Evolutionary conservation across 2,888 invertebrate species (phyloP).

Genomic region (Phaonia tiefii): DNA sequence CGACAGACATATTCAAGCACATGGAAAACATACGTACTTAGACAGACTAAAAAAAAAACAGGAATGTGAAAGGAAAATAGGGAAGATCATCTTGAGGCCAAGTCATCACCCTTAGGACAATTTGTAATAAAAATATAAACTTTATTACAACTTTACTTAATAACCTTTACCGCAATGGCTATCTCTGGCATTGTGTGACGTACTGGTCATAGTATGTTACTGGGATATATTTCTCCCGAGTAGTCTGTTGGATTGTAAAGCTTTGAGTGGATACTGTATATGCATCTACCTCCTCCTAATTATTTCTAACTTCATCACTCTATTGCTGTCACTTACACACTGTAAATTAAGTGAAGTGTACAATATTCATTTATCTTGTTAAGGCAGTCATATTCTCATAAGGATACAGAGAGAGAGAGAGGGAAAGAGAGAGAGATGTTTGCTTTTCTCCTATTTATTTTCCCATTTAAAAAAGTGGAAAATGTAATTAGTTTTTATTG

Average conservation of each 20-base stretch:
- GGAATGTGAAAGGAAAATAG: not conserved
- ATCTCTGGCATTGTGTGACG: not conserved
- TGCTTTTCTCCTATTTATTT: too few species aligned
- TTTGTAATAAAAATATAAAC: conserved; percentile 34
- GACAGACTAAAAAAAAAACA: not conserved
- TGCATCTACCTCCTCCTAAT: not conserved
- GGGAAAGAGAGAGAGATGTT: too few species aligned
- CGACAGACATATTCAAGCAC: not conserved
- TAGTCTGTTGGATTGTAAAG: too few species aligned
- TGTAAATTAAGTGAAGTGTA: conserved; percentile 52
- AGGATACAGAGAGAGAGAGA: too few species aligned
- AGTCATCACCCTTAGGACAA: conserved; percentile 1
- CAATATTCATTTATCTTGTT: conserved; percentile 61
- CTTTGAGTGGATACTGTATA: too few species aligned
- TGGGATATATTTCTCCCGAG: too few species aligned
- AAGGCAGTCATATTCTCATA: not conserved
- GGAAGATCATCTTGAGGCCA: not conserved
- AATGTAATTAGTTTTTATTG: conserved; percentile 58
- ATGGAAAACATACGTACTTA: not conserved
- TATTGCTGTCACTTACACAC: conserved; percentile 14
- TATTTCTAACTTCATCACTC: not conserved
- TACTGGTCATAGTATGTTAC: not conserved
- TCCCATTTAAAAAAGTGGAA: not conserved
- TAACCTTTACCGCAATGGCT: conserved; percentile 7
- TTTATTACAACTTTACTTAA: conserved; percentile 24